phyloP scores from a whole-genome alignment of 1,140 invertebrate genomes.

The Scaptomyza graminum region DNA sequence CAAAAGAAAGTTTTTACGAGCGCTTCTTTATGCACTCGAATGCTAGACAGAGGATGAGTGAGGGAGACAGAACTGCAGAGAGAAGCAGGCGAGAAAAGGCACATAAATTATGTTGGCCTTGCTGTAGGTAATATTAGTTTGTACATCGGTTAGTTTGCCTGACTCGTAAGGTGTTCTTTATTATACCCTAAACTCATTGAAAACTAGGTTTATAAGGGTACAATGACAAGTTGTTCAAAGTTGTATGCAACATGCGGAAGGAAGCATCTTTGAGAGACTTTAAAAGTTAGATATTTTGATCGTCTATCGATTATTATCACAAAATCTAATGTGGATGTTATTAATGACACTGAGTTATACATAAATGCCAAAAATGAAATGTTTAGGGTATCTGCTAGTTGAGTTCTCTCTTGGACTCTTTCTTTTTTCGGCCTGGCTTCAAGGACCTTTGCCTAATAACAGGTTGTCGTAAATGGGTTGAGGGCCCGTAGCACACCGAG shows the following conservation, averaged over 20 bases:
- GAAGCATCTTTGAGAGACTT: too few relatives aligned
- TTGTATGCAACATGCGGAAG: too few relatives aligned
- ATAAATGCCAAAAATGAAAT: too few relatives aligned
- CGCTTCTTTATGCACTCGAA: conserved; percentile 32
- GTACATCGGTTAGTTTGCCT: background rate
- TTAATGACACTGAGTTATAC: too few relatives aligned
- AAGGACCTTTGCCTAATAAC: conserved; percentile 75
- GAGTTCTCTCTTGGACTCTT: background rate
- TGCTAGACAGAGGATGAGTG: background rate
- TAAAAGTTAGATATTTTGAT: too few relatives aligned
- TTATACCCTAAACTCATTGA: too few relatives aligned
- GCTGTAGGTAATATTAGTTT: conserved; percentile 27
- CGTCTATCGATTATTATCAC: too few relatives aligned
- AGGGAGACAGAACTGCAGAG: background rate
- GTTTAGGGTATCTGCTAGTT: too few relatives aligned
- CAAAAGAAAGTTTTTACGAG: conserved; percentile 80
- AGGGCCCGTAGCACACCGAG: conserved; percentile 1
- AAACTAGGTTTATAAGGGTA: too few relatives aligned
- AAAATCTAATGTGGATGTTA: too few relatives aligned
- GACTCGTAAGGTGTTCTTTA: conserved; percentile 4
- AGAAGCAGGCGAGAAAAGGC: conserved; percentile 47
- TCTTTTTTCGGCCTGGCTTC: conserved; percentile 30
- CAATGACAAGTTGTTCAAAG: too few relatives aligned
- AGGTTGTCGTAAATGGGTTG: conserved; percentile 63
- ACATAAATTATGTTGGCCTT: conserved; percentile 66